Conservation (phyloP, 2,888 invertebrate species). For the Philhelius pedissequus region DNA sequence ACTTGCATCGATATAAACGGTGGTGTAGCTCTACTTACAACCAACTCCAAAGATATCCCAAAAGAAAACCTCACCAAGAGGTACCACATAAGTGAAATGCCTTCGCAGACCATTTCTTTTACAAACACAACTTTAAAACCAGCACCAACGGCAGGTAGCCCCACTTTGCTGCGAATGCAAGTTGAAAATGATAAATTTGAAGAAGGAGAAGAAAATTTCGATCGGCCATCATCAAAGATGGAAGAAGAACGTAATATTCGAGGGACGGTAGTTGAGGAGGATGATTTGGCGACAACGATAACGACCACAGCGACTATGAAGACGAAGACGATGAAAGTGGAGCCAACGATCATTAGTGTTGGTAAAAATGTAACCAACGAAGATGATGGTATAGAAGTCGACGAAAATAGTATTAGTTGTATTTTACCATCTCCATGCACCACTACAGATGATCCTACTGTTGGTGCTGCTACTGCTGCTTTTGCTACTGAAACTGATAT, state of each 20-base stretch:
- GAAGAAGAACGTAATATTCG: conserved; percentile 34
- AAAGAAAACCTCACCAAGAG: conserved; percentile 45
- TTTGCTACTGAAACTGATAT: not conserved
- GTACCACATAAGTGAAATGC: conserved; percentile 55
- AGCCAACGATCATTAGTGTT: conserved; percentile 61
- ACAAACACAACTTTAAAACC: conserved; percentile 2
- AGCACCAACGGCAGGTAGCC: conserved; percentile 18
- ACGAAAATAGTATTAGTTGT: conserved; percentile 49
- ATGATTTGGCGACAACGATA: conserved; percentile 28
- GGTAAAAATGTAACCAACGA: conserved; percentile 17
- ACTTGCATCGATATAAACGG: conserved; percentile 55
- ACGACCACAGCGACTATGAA: conserved; percentile 1
- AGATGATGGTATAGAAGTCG: conserved; percentile 51
- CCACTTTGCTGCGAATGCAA: conserved; percentile 30
- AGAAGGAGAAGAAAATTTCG: conserved; percentile 34
- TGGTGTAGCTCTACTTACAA: conserved; percentile 49
- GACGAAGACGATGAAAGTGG: conserved; percentile 56
- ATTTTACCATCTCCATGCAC: conserved; percentile 60
- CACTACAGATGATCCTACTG: not conserved
- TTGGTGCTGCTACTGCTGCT: not conserved
- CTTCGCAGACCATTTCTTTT: conserved; percentile 46
- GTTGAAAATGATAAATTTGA: not conserved
- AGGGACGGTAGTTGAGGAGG: not conserved
- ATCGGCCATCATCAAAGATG: conserved; percentile 41
- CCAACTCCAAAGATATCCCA: conserved; percentile 49